These are phyloP conservation scores for honey bee (Apis mellifera) DNA, from an alignment of 1,140 invertebrate genomes.

Conservation along the genomic window DNA sequence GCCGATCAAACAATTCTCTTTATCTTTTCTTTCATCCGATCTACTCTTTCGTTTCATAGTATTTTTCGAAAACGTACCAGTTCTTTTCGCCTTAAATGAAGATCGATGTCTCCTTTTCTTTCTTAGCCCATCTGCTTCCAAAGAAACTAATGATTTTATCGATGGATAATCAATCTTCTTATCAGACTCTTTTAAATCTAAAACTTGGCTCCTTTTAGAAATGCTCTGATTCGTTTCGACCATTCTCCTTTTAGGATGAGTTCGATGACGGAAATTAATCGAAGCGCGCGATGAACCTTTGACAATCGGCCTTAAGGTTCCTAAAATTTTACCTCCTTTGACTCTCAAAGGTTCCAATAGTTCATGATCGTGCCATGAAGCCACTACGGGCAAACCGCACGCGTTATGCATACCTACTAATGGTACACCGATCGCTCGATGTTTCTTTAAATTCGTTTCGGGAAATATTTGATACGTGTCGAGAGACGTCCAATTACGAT, in stretches of 20 bases:
- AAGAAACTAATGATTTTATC: conserved; percentile 8
- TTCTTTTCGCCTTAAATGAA: conserved; percentile 58
- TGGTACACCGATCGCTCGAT: conserved; percentile 73
- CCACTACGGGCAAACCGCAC: conserved; percentile 69
- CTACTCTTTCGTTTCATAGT: conserved; percentile 49
- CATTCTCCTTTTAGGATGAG: conserved; percentile 59
- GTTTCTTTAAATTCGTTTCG: conserved; percentile 49
- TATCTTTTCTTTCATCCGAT: conserved; percentile 26
- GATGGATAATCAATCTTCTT: conserved; percentile 30
- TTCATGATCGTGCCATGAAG: conserved; percentile 61
- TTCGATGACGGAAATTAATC: conserved; percentile 38
- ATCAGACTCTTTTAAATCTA: conserved; percentile 6
- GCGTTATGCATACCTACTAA: conserved; percentile 78
- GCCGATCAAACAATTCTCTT: conserved; percentile 32
- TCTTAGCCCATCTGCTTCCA: neutral
- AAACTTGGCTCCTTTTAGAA: neutral
- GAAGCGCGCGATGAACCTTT: conserved; percentile 30
- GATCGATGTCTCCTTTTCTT: conserved; percentile 41
- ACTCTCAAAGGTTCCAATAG: conserved; percentile 48
- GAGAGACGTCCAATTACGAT: neutral
- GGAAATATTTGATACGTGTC: conserved; percentile 35
- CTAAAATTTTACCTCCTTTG: conserved; percentile 13
- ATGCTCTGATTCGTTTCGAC: conserved; percentile 16
- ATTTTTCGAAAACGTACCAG: conserved; percentile 63
- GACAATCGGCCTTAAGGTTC: conserved; percentile 40